Base-by-base conservation (phyloP, 2,888 invertebrate genomes). In the Pelosia muscerda region DNA sequence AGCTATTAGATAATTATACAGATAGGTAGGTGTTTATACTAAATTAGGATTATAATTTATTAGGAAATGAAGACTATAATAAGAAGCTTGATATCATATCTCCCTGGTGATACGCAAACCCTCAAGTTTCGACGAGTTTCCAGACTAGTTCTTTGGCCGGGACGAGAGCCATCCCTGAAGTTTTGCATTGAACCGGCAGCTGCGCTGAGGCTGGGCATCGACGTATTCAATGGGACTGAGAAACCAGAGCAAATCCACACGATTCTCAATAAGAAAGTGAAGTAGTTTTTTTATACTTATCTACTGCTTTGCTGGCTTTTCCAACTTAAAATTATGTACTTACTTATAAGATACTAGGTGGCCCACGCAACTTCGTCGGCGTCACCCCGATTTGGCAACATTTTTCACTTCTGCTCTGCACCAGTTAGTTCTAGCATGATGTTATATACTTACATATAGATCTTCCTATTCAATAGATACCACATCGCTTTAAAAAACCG, bases 251-350 rank as follows among this genome's bases (percentile, higher is more conserved):
- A 79, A 56, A 82, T 92, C 28, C 81, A 84, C 8, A 72, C 73
- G 2, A 74, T 72, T 58, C 87, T 95, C 9, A 95, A 95, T 74
- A 67, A 81, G 56, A 90, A 90, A 92, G 95, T 94, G 84, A 79
- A 57, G 10, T 8, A 13, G 8, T 1, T 25, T 56, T 19, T 26
- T 54, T 15, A 15, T 19, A n/a, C 15, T 38, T 2, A 15, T 3
- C 2, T 49, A 19, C n/a, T 38, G 4, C 13, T 19, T 49, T 8
- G 9, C 38, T 38, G 38, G 38, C 4, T 49, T n/a, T 34, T 49
- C 6, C 42, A 49, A n/a, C 19, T 42, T 19, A 19, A 42, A 38
- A 34, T 11, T 34, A 34, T 34, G 34, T 31, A 31, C 1, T 1
- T 34, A n/a, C n/a, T n/a, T n/a, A n/a, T n/a, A n/a, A n/a, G n/a